Conservation (phyloP, 2,113 vertebrate species). For the Paralichthys olivaceus region DNA sequence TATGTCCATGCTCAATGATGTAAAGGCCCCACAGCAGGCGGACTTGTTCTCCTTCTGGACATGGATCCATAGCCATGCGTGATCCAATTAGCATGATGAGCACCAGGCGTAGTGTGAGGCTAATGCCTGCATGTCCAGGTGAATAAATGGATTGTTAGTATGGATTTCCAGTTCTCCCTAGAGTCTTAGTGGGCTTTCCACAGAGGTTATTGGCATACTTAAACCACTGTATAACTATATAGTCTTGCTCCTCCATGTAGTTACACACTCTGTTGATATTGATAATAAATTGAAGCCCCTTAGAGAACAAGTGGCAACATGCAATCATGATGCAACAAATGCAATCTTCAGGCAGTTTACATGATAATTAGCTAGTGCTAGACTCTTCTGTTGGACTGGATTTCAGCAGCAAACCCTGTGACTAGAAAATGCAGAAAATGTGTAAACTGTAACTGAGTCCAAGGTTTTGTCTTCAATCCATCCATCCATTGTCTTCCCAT, state of each 20-base stretch:
- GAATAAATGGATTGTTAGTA: constrained; percentile 74
- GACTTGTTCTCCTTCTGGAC: constrained; percentile 46
- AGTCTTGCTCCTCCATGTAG: constrained; percentile 10
- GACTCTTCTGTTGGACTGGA: not conserved
- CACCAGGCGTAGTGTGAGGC: constrained; percentile 32
- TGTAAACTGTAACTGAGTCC: not conserved
- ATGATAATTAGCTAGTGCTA: not conserved
- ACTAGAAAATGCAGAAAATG: not conserved
- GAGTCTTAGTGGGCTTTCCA: constrained; percentile 56
- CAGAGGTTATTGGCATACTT: constrained; percentile 64
- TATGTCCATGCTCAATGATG: constrained; percentile 15
- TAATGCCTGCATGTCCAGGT: constrained; percentile 56
- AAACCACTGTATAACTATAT: constrained; percentile 57
- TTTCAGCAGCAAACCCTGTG: not conserved
- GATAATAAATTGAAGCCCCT: constrained; percentile 55
- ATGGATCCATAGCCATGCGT: constrained; percentile 56
- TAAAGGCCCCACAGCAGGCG: constrained; percentile 23
- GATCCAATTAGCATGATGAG: constrained; percentile 74
- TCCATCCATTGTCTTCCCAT: too few species aligned
- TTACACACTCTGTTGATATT: constrained; percentile 49
- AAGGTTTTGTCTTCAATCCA: too few species aligned
- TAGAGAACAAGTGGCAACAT: constrained; percentile 10
- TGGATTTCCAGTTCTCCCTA: constrained; percentile 65
- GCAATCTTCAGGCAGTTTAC: not conserved
- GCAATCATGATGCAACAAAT: constrained; percentile 14